Conservation (phyloP, 2,797 vertebrate genomes). For the Amblyopsis hoosieri region DNA sequence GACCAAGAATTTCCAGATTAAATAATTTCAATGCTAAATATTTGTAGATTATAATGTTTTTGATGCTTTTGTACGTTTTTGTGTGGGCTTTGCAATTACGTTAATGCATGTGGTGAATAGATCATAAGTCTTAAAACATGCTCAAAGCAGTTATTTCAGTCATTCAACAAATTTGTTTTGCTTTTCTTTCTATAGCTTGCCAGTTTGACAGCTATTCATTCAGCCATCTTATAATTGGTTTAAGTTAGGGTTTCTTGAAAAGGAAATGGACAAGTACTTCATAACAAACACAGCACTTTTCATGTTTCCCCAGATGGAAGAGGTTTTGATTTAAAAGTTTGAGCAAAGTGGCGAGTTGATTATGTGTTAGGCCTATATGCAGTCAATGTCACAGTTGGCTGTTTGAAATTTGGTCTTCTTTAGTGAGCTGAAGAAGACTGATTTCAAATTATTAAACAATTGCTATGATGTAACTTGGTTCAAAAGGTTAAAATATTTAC, state of each 20-base stretch:
- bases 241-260: background rate
- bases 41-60: background rate
- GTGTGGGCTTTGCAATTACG: no score
- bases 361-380: constrained; percentile 1
- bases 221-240: background rate
- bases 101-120: no score
- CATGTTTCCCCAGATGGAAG: no score
- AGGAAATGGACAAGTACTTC: background rate
- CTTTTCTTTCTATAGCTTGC: background rate
- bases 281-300: background rate
- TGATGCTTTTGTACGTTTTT: background rate
- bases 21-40: no score
- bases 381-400: constrained; percentile 3
- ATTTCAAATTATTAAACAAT: no score
- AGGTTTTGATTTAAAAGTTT: no score
- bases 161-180: background rate
- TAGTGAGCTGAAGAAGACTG: no score
- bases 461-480: no score
- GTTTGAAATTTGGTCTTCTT: background rate
- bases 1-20: no score
- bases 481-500: no score
- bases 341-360: background rate
- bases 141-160: background rate
- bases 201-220: background rate
- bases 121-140: background rate